Percentiles rank a stretch among this genome's conserved stretches.
Conservation (phyloP, 2,888 invertebrate genomes). For the Cordilura impudica region DNA sequence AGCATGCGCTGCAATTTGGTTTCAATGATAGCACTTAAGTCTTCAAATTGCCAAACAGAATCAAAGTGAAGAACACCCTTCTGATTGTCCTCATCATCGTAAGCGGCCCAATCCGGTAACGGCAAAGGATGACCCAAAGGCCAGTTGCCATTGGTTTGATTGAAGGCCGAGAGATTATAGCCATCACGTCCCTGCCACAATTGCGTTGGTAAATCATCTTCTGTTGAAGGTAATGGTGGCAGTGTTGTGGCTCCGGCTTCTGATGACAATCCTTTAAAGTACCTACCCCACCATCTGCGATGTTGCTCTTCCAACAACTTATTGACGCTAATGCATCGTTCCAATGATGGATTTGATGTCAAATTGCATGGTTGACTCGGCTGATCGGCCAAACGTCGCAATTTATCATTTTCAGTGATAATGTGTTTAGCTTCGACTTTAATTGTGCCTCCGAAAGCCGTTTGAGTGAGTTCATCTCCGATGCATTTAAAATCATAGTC, state of each 20-base stretch:
- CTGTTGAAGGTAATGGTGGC: constrained; percentile 5
- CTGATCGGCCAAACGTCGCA: constrained; percentile 48
- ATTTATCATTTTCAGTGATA: constrained; percentile 58
- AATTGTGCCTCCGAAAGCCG: constrained; percentile 33
- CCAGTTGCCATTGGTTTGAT: constrained; percentile 81
- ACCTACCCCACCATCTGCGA: constrained; percentile 63
- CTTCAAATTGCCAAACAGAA: constrained; percentile 84
- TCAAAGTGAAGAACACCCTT: constrained; percentile 78
- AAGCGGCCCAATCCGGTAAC: constrained; percentile 85
- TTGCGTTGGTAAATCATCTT: constrained; percentile 54
- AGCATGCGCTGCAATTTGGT: constrained; percentile 88
- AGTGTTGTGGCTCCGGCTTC: constrained; percentile 27
- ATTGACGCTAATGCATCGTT: constrained; percentile 73
- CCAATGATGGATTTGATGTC: constrained; percentile 75
- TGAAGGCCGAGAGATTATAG: constrained; percentile 77
- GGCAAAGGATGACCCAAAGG: constrained; percentile 85
- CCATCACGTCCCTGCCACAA: constrained; percentile 75
- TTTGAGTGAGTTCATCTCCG: constrained; percentile 10
- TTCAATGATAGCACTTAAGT: constrained; percentile 88
- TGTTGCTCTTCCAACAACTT: constrained; percentile 71
- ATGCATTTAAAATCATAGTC: constrained; percentile 37
- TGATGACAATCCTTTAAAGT: constrained; percentile 38
- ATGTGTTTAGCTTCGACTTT: constrained; percentile 46
- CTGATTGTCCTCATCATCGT: constrained; percentile 62
- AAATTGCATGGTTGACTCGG: constrained; percentile 65